Evolutionary conservation across 2,113 vertebrate genomes (phyloP).

Genomic region (Noturus placidus): DNA sequence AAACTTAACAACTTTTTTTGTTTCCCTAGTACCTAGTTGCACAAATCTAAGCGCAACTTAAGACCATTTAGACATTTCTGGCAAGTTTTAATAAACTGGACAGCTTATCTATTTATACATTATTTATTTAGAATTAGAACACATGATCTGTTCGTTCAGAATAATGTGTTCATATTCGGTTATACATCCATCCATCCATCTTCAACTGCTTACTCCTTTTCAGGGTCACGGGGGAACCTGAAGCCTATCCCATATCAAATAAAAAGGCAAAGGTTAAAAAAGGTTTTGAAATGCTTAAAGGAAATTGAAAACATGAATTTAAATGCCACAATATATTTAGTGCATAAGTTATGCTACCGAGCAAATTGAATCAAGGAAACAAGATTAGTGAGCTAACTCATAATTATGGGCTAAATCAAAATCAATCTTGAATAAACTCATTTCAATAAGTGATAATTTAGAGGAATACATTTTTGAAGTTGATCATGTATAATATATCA

Average conservation of each 20-base stretch:
- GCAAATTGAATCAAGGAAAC: conserved; percentile 74
- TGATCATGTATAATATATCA: conserved; percentile 46
- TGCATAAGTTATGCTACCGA: conserved; percentile 70
- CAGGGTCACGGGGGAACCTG: no score
- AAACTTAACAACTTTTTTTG: no score
- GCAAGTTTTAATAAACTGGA: not conserved
- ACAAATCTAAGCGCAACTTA: no score
- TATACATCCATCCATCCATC: no score
- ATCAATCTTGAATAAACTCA: conserved; percentile 70
- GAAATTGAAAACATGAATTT: conserved; percentile 64
- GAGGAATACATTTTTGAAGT: conserved; percentile 39
- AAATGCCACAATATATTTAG: conserved; percentile 63
- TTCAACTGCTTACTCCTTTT: no score
- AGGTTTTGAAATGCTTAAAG: conserved; percentile 25
- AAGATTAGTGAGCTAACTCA: conserved; percentile 64
- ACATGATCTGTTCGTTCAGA: not conserved
- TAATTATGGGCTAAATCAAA: conserved; percentile 64
- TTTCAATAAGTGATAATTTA: conserved; percentile 49
- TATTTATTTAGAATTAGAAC: not conserved
- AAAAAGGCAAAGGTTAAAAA: not conserved
- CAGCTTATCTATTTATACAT: not conserved
- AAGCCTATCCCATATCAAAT: no score
- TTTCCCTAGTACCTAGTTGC: no score
- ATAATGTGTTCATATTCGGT: not conserved
- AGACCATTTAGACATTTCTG: not conserved